Percentiles rank a stretch among this genome's conserved stretches.
Evolutionary conservation across 2,888 invertebrate species (phyloP).

Genomic region (Drosophila leonis): DNA sequence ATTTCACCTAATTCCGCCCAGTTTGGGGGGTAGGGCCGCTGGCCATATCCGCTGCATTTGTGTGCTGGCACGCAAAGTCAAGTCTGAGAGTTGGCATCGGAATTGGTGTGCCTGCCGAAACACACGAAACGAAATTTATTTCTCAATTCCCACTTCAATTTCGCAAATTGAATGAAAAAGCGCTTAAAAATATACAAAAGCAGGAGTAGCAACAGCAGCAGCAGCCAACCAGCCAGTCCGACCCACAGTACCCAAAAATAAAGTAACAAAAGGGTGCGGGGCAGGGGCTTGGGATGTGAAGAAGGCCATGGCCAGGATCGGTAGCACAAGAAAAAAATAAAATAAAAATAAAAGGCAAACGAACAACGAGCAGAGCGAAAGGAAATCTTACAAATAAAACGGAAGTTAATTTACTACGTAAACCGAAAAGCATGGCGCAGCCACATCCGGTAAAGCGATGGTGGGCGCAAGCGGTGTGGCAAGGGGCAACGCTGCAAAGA

Average conservation of each 20-base stretch:
- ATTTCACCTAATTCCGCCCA: slow-evolving; percentile 78
- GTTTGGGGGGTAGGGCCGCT: slow-evolving; percentile 21
- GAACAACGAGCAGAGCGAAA: slow-evolving; percentile 71
- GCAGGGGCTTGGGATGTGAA: slow-evolving; percentile 20
- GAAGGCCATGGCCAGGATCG: slow-evolving; percentile 40
- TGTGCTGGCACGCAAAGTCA: slow-evolving; percentile 66
- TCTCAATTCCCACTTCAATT: slow-evolving; percentile 85
- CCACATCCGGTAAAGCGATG: slow-evolving; percentile 68
- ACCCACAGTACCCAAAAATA: slow-evolving; percentile 63
- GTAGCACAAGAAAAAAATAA: slow-evolving; percentile 26
- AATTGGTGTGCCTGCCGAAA: slow-evolving; percentile 49
- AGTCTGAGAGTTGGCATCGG: slow-evolving; percentile 38
- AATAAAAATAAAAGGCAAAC: slow-evolving; percentile 52
- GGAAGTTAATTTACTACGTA: slow-evolving; percentile 84
- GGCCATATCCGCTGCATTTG: slow-evolving; percentile 72
- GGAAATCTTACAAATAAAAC: slow-evolving; percentile 82
- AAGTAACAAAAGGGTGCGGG: slow-evolving; percentile 64
- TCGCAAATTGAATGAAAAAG: slow-evolving; percentile 84
- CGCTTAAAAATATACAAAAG: slow-evolving; percentile 83
- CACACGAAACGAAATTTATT: slow-evolving; percentile 81
- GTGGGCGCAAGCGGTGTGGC: neutral
- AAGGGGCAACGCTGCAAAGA: slow-evolving; percentile 52
- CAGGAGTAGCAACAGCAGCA: slow-evolving; percentile 47
- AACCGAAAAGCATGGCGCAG: slow-evolving; percentile 82
- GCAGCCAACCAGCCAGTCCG: slow-evolving; percentile 23